phyloP scores from a whole-genome alignment of 2,113 vertebrate species.

The Triplophysa siluroides region DNA sequence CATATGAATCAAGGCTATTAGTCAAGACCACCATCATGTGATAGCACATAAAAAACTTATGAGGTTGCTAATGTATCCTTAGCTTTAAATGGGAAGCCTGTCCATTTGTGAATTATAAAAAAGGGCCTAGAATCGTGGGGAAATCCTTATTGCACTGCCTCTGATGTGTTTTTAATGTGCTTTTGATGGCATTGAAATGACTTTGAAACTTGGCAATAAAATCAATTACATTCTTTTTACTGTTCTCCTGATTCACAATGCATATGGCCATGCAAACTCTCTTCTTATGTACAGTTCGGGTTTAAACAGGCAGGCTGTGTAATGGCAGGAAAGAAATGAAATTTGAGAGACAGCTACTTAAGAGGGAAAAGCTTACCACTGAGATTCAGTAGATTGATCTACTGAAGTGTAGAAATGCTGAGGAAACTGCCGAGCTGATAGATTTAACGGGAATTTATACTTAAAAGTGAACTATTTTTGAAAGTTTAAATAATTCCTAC shows the following conservation, averaged over 20 bases:
- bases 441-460: background rate
- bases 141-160: slow-evolving; percentile 26
- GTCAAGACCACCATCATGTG: background rate
- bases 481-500: too few relatives aligned
- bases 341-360: background rate
- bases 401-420: background rate
- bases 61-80: background rate
- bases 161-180: slow-evolving; percentile 50
- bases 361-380: background rate
- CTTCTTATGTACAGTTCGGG: background rate
- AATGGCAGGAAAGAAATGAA: background rate
- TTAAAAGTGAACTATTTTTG: background rate
- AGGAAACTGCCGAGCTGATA: background rate
- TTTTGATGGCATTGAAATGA: slow-evolving; percentile 30
- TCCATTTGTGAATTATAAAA: slow-evolving; percentile 55
- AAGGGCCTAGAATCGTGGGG: slow-evolving; percentile 29
- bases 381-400: background rate
- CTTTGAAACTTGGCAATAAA: slow-evolving; percentile 36
- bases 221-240: background rate
- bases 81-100: background rate
- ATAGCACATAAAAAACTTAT: background rate
- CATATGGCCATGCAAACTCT: background rate
- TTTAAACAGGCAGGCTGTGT: background rate
- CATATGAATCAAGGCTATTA: background rate
- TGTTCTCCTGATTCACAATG: background rate